Evolutionary conservation across 2,797 vertebrate genomes (phyloP), one percentile per base, ranked within the genome.

Genomic region (Valencia hispanica): DNA sequence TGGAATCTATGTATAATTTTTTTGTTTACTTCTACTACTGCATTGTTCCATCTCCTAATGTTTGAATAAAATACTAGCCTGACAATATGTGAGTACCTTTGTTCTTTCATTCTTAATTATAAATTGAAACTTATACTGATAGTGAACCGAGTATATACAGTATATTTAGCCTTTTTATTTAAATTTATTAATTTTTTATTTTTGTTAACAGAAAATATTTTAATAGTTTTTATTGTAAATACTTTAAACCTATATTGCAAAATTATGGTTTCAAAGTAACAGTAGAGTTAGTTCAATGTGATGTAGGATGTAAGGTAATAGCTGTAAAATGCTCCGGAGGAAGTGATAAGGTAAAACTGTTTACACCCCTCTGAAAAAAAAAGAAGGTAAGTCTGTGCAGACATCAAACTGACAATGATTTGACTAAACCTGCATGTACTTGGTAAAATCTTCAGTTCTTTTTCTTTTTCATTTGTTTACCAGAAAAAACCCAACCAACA

Each of bases 351-450:
- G 22, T 5, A 0, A 41, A n/a, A 41, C 5, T 14, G 2, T 12
- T 41, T 12, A 25, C 36, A 66, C 0, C 12, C 12, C 32, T 5
- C 63, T 41, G 63, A 43, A 43, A 22, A 43, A 22, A 43, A 55
- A 25, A 57, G 10, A 5, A 41, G 4, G 25, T 27, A 4, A 10
- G 15, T 0, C 17, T 25, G 18, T 9, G 2, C 27, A 22, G 25
- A 14, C 12, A 7, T 0, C 0, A 0, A 22, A 34, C 27, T n/a
- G 17, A n/a, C 50, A 32, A 32, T 73, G 17, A 1, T 59, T 68
- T n/a, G 50, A n/a, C 11, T 22, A 39, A 39, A 39, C 4, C 12
- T 73, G 8, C 48, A 32, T 22, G 12, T 12, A 4, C 18, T 57
- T 48, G 14, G 7, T 55, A 10, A 73, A 47, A 39, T 3, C 47